A percentile compares a stretch with the other conserved stretches of the same genome.
Conservation (phyloP, 1,140 invertebrate species). For the Hyles euphorbiae region DNA sequence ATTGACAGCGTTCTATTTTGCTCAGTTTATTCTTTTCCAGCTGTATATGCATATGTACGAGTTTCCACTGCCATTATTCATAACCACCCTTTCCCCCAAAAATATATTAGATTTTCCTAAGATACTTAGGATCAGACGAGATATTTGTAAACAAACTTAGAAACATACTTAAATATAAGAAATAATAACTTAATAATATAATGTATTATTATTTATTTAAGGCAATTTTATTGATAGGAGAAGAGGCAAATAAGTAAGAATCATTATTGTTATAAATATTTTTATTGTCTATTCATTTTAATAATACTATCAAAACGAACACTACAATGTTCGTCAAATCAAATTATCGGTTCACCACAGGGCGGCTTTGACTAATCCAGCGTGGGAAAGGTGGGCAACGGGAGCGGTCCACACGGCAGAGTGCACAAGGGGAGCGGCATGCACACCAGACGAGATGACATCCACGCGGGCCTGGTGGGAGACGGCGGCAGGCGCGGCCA, state of each 20-base stretch:
- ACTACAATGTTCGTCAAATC: conserved; percentile 43
- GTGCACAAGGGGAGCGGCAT: conserved; percentile 35
- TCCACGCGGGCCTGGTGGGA: conserved; percentile 28
- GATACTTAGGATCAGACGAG: no score
- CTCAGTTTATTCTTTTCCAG: background rate
- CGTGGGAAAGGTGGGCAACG: conserved; percentile 23
- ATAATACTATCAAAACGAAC: conserved; percentile 42
- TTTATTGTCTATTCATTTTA: conserved; percentile 47
- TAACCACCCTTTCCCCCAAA: no score
- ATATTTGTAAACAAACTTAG: no score
- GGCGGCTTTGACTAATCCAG: conserved; percentile 21
- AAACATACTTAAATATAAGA: background rate
- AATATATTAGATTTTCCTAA: no score
- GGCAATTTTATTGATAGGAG: background rate
- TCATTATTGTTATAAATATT: conserved; percentile 13
- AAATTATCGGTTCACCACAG: conserved; percentile 34
- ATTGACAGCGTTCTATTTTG: background rate
- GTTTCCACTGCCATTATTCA: no score
- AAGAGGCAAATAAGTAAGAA: conserved; percentile 5
- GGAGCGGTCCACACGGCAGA: conserved; percentile 31
- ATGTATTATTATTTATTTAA: conserved; percentile 11
- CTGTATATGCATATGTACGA: background rate
- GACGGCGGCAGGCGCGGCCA: conserved; percentile 31
- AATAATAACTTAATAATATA: background rate
- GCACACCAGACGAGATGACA: conserved; percentile 12